Evolutionary conservation across 2,113 vertebrate genomes (phyloP).

Genomic region (Megaptera novaeangliae): DNA sequence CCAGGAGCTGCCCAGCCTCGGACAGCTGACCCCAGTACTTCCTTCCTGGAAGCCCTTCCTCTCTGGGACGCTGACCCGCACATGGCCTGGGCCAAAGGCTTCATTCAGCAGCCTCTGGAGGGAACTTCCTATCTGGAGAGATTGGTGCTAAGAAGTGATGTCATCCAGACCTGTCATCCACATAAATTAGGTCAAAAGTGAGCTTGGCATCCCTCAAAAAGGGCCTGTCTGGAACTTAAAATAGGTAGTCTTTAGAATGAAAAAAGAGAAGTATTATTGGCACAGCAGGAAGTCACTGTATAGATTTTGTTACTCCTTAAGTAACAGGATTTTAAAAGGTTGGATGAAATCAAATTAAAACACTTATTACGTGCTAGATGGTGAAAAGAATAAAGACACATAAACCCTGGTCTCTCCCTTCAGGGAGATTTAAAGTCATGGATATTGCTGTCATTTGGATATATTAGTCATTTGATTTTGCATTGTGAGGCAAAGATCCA

Average conservation of each 20-base stretch:
- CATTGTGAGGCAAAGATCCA: background rate
- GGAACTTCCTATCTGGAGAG: background rate
- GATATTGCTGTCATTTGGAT: fast-evolving
- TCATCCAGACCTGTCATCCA: background rate
- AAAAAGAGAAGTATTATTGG: no score
- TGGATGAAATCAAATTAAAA: background rate
- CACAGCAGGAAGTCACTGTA: fast-evolving
- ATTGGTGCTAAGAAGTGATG: background rate
- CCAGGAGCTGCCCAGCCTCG: background rate
- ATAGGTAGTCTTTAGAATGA: background rate
- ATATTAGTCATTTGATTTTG: no score
- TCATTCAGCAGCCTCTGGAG: fast-evolving
- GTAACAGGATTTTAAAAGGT: background rate
- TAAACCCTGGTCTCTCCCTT: background rate
- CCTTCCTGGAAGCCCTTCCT: conserved; percentile 46
- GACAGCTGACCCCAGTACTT: background rate
- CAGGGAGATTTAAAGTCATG: fast-evolving
- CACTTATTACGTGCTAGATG: fast-evolving
- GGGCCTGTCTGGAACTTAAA: background rate
- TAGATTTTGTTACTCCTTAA: fast-evolving
- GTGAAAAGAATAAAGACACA: background rate
- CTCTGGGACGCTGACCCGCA: background rate
- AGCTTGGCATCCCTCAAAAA: background rate
- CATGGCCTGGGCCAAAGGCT: background rate
- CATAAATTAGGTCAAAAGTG: background rate